Evolutionary conservation across 1,140 invertebrate genomes (phyloP).

Genomic region (Octopus bimaculoides): DNA sequence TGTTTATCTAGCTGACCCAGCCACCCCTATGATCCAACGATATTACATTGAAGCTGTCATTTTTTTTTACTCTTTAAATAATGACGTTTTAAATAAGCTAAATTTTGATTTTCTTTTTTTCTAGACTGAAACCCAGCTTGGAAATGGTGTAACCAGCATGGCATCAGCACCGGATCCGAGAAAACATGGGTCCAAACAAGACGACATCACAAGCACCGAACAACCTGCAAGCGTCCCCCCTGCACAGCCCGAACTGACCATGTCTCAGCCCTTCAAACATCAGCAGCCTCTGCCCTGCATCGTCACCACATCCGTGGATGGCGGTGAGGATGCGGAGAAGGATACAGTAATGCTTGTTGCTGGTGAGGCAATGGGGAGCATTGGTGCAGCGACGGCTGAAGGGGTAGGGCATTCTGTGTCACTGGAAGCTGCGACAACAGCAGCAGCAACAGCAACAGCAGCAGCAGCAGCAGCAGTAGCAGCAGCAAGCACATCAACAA

Average conservation of each 20-base stretch:
- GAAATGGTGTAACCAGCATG: slow-evolving; percentile 5
- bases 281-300: slow-evolving; percentile 25
- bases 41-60: too few relatives aligned
- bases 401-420: slow-evolving; percentile 13
- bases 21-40: too few relatives aligned
- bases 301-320: slow-evolving; percentile 18
- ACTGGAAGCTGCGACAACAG: slow-evolving; percentile 18
- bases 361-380: slow-evolving; percentile 35
- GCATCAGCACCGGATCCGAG: not conserved
- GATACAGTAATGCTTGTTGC: slow-evolving; percentile 22
- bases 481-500: slow-evolving; percentile 2
- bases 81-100: too few relatives aligned
- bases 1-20: too few relatives aligned
- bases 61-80: too few relatives aligned
- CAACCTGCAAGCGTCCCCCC: slow-evolving; percentile 34
- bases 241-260: slow-evolving; percentile 41
- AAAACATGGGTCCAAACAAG: slow-evolving; percentile 14
- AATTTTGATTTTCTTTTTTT: too few relatives aligned
- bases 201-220: slow-evolving; percentile 32
- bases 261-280: slow-evolving; percentile 29
- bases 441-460: slow-evolving; percentile 15
- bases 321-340: slow-evolving; percentile 11
- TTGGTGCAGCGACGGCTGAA: slow-evolving; percentile 21
- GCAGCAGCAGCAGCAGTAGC: slow-evolving; percentile 21
- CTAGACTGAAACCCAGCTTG: not conserved